These are phyloP conservation scores for Colius striatus DNA, from an alignment of 2,113 vertebrate genomes.

Conservation along the genomic window DNA sequence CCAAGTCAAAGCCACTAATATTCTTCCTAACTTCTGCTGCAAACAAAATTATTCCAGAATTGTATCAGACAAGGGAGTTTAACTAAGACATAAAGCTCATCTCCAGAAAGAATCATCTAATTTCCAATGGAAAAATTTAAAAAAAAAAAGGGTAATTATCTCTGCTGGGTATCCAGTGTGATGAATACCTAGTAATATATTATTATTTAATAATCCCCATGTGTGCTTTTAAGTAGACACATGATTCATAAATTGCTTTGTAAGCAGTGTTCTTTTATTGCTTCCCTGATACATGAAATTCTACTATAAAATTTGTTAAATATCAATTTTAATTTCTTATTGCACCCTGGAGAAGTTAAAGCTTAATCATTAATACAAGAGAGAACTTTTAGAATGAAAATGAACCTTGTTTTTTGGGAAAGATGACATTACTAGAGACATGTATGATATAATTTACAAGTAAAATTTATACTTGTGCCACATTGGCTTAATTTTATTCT, in stretches of 20 bases:
- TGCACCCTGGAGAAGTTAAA: neutral
- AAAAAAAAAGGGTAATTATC: constrained; percentile 23
- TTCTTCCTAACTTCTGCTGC: neutral
- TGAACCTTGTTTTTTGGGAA: neutral
- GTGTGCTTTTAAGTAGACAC: constrained; percentile 46
- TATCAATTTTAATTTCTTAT: constrained; percentile 38
- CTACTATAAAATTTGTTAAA: constrained; percentile 16
- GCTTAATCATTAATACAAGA: neutral
- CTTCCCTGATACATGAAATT: constrained; percentile 30
- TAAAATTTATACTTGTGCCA: neutral
- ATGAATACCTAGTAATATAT: constrained; percentile 8
- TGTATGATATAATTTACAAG: neutral
- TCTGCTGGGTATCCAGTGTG: constrained; percentile 16
- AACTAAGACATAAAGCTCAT: neutral
- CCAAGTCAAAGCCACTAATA: neutral
- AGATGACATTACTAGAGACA: neutral
- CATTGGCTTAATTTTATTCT: neutral
- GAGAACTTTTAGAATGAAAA: neutral
- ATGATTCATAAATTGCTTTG: neutral
- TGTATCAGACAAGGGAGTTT: neutral
- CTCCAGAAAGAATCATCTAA: neutral
- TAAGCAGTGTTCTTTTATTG: constrained; percentile 51
- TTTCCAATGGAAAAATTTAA: neutral
- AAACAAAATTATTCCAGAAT: neutral
- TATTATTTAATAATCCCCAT: constrained; percentile 23